Evolutionary conservation across 2,797 vertebrate species (phyloP).

Genomic region (Orientallactaga sibirica): DNA sequence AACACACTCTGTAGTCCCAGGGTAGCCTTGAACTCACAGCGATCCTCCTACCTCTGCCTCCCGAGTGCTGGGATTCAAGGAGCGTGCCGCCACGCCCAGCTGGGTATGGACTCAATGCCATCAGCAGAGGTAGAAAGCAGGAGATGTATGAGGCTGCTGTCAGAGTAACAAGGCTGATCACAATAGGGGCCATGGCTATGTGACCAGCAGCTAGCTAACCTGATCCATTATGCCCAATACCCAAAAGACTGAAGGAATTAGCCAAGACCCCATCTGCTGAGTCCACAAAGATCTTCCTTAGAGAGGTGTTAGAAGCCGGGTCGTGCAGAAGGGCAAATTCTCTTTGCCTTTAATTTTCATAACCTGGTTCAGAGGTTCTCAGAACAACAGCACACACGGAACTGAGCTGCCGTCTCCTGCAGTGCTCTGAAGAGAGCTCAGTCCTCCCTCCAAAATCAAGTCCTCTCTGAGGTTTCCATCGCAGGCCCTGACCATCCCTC

Average conservation of each 20-base stretch:
- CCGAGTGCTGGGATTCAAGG: too few species aligned
- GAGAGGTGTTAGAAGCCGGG: not conserved
- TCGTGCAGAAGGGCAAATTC: not conserved
- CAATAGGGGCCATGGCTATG: not conserved
- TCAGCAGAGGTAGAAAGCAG: not conserved
- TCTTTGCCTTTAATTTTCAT: not conserved
- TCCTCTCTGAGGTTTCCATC: not conserved
- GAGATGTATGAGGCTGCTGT: not conserved
- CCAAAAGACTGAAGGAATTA: not conserved
- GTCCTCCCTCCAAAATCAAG: constrained; percentile 50
- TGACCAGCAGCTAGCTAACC: not conserved
- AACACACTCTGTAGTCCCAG: too few species aligned
- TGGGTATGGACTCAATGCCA: too few species aligned
- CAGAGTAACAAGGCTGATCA: not conserved
- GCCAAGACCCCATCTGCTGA: not conserved
- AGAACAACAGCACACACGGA: not conserved
- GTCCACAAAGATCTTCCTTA: not conserved
- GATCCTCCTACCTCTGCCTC: too few species aligned
- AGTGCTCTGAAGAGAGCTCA: not conserved
- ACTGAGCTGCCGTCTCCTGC: not conserved
- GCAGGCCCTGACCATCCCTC: not conserved
- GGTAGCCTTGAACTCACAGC: too few species aligned
- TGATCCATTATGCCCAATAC: not conserved
- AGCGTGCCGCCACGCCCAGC: too few species aligned
- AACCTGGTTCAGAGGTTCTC: not conserved